phyloP scores from a whole-genome alignment of 2,888 invertebrate species.

The Andrena bucephala region DNA sequence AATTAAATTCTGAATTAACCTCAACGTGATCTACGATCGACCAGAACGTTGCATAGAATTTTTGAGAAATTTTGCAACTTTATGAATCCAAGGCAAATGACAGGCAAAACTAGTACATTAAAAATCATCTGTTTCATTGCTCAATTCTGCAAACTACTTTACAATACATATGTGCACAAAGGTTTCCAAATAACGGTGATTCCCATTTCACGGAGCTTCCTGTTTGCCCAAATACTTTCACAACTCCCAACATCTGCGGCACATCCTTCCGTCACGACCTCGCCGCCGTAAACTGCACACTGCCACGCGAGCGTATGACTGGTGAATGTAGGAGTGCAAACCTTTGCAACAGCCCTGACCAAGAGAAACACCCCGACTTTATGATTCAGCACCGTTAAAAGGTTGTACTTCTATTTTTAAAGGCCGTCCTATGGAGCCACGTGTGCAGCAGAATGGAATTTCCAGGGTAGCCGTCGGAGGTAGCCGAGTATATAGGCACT shows the following conservation, averaged over 20 bases:
- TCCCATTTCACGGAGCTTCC: too few relatives aligned
- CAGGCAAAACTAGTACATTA: too few relatives aligned
- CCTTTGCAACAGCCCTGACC: slow-evolving; percentile 2
- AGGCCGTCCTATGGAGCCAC: slow-evolving; percentile 6
- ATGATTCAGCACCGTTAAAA: slow-evolving; percentile 52
- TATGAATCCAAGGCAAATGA: too few relatives aligned
- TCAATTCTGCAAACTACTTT: too few relatives aligned
- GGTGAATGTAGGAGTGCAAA: background rate
- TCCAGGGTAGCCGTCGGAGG: slow-evolving; percentile 41
- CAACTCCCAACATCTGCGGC: slow-evolving; percentile 29
- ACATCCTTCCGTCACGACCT: slow-evolving; percentile 6
- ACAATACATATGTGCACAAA: too few relatives aligned
- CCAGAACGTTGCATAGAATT: too few relatives aligned
- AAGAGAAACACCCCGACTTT: slow-evolving; percentile 15
- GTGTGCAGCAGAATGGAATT: slow-evolving; percentile 40
- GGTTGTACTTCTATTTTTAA: slow-evolving; percentile 46
- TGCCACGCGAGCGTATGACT: too few relatives aligned
- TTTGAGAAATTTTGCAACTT: too few relatives aligned
- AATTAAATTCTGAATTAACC: too few relatives aligned
- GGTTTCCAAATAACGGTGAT: too few relatives aligned
- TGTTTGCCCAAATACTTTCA: background rate
- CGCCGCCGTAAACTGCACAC: slow-evolving; percentile 2
- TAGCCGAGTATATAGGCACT: slow-evolving; percentile 11
- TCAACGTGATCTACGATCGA: too few relatives aligned
- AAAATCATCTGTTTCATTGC: too few relatives aligned